Conservation (phyloP, 2,113 vertebrate genomes). For the Ursus arctos region DNA sequence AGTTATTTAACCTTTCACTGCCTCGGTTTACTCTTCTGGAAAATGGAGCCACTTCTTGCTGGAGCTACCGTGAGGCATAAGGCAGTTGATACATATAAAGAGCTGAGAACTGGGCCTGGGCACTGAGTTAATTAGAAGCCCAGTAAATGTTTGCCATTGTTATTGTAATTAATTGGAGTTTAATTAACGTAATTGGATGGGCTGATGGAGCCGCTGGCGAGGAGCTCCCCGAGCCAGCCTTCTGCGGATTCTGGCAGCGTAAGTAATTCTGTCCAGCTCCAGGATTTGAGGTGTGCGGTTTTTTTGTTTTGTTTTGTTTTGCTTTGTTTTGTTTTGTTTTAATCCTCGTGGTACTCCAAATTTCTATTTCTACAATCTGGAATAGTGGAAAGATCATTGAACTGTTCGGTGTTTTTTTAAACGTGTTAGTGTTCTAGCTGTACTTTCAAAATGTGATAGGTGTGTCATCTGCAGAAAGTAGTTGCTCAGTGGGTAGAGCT, state of each 20-base stretch:
- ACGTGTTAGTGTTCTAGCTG: not conserved
- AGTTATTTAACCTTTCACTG: not conserved
- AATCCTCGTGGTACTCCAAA: not conserved
- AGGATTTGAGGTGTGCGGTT: not conserved
- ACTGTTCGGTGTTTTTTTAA: not conserved
- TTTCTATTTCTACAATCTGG: not conserved
- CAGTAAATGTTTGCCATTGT: not conserved
- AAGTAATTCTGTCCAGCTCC: not conserved
- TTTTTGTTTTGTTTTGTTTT: not conserved
- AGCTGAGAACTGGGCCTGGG: not conserved
- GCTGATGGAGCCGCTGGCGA: not conserved
- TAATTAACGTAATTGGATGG: constrained; percentile 17
- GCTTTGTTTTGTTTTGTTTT: too few species aligned
- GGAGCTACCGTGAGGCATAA: not conserved
- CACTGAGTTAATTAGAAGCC: not conserved
- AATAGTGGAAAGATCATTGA: not conserved
- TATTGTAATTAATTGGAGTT: constrained; percentile 46
- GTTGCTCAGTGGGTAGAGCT: not conserved
- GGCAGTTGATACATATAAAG: not conserved
- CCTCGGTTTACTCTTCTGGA: not conserved
- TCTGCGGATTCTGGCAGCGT: not conserved
- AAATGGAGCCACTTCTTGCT: not conserved
- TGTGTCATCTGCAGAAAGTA: not conserved
- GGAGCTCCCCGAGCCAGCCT: not conserved
- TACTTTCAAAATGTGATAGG: not conserved